A percentile compares a stretch with the other conserved stretches of the same genome.
phyloP scores from a whole-genome alignment of 2,888 invertebrate species.

The Chymomyza amoena region DNA sequence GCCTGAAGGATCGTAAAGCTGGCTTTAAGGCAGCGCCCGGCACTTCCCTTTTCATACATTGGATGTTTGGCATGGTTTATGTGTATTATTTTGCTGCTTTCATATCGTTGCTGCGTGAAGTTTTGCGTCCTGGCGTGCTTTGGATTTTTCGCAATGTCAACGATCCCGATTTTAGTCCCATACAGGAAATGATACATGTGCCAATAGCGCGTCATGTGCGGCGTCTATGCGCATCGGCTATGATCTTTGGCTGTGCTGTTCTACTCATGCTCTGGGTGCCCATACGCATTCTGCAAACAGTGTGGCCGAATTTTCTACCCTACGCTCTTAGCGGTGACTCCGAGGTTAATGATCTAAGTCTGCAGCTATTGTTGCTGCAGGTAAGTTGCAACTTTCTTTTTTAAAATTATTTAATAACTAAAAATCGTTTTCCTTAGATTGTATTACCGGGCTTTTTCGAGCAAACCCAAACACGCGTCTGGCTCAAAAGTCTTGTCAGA shows the following conservation, averaged over 20 bases:
- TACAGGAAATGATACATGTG: conserved; percentile 98
- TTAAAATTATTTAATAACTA: too few relatives aligned
- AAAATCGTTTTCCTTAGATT: conserved; percentile 80
- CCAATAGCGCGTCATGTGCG: conserved; percentile 94
- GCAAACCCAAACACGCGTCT: conserved; percentile 96
- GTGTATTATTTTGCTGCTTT: conserved; percentile 99
- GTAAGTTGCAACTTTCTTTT: conserved; percentile 73
- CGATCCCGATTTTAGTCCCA: conserved; percentile 99
- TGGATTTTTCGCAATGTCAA: conserved; percentile 99
- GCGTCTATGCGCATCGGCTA: conserved; percentile 93
- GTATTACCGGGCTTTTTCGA: conserved; percentile 97
- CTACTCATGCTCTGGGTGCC: conserved; percentile 98
- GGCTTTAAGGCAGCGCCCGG: conserved; percentile 95
- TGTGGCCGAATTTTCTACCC: conserved; percentile 93
- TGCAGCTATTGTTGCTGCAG: conserved; percentile 94
- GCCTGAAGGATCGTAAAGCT: conserved; percentile 88
- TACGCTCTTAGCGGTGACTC: conserved; percentile 94
- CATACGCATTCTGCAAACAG: conserved; percentile 88
- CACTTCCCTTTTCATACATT: conserved; percentile 98
- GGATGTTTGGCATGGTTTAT: conserved; percentile 99
- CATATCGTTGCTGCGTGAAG: conserved; percentile 93
- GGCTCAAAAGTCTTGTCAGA: conserved; percentile 93
- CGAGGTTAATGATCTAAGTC: conserved; percentile 94
- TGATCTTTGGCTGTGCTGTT: conserved; percentile 97
- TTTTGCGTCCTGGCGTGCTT: conserved; percentile 96